Conservation (phyloP, 92 coral and sea anemone species). For the Palythoa heliodiscus region DNA sequence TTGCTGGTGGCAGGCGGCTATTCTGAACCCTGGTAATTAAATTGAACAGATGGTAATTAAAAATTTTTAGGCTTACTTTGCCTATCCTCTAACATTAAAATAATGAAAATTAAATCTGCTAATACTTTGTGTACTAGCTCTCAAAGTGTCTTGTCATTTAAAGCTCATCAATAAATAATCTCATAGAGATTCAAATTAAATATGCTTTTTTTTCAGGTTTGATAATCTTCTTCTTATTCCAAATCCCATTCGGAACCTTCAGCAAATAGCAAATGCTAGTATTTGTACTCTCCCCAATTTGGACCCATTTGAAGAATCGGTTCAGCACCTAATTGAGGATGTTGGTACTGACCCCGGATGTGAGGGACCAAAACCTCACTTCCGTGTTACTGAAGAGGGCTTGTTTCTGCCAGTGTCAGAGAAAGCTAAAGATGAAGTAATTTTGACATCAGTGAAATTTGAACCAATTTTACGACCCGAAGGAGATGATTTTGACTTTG, state of each 20-base stretch:
- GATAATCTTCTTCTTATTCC: conserved; percentile 62
- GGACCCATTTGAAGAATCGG: conserved; percentile 71
- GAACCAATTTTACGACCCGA: conserved; percentile 58
- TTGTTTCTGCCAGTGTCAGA: conserved; percentile 46
- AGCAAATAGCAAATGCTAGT: conserved; percentile 51
- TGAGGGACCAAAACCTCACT: conserved; percentile 57
- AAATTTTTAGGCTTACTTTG: too few relatives aligned
- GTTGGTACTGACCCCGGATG: conserved; percentile 61
- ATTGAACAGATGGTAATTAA: too few relatives aligned
- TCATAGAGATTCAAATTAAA: too few relatives aligned
- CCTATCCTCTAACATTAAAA: too few relatives aligned
- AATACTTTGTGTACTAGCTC: too few relatives aligned
- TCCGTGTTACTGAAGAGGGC: conserved; percentile 44
- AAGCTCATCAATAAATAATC: too few relatives aligned
- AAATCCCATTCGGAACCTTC: conserved; percentile 56
- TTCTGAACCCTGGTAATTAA: too few relatives aligned
- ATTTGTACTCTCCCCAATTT: conserved; percentile 67
- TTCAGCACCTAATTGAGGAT: conserved; percentile 58
- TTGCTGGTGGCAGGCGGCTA: too few relatives aligned
- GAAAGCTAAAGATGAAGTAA: conserved; percentile 39
- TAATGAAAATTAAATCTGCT: too few relatives aligned
- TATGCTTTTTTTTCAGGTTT: conserved; percentile 39
- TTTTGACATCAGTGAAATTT: conserved; percentile 53
- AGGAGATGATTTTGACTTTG: conserved; percentile 61
- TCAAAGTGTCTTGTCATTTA: too few relatives aligned